Evolutionary conservation across 2,113 vertebrate species (phyloP).

Genomic region (Sardina pilchardus): DNA sequence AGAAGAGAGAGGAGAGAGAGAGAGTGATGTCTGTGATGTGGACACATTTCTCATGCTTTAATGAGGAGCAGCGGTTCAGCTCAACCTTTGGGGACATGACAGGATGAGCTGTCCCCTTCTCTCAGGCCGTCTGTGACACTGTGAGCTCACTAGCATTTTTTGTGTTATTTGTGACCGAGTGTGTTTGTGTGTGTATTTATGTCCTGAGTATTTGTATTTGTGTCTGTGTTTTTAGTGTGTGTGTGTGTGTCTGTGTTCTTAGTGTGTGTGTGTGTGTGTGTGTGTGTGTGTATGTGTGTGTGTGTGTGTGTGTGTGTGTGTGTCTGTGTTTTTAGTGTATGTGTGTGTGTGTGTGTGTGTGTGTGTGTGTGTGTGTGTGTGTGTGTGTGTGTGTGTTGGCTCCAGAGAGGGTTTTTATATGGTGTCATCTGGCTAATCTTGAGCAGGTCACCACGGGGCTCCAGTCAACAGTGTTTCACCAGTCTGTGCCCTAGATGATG

Average conservation of each 20-base stretch:
- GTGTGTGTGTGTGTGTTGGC: not conserved
- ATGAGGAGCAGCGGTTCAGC: conserved; percentile 46
- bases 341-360: no score
- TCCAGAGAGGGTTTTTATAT: not conserved
- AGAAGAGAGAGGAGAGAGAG: conserved; percentile 42
- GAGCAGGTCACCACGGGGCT: not conserved
- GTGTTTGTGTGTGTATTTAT: conserved; percentile 21
- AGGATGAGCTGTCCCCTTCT: not conserved
- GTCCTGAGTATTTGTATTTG: not conserved
- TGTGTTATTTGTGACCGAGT: conserved; percentile 23
- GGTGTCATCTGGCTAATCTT: not conserved
- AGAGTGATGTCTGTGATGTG: conserved; percentile 53
- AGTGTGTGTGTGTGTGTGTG: no score
- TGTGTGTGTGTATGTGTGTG: not conserved
- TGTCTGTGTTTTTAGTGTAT: no score
- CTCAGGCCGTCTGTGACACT: not conserved
- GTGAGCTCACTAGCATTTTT: not conserved
- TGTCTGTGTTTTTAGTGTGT: not conserved
- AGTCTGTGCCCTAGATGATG: not conserved
- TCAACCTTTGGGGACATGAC: conserved; percentile 52
- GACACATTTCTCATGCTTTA: conserved; percentile 53
- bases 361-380: conserved; percentile 1
- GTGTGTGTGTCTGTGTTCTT: no score
- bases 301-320: not conserved
- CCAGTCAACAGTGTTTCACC: not conserved